Evolutionary conservation across 1,140 invertebrate genomes (phyloP), one percentile per base, ranked within the genome.

Genomic region (Musca domestica): DNA sequence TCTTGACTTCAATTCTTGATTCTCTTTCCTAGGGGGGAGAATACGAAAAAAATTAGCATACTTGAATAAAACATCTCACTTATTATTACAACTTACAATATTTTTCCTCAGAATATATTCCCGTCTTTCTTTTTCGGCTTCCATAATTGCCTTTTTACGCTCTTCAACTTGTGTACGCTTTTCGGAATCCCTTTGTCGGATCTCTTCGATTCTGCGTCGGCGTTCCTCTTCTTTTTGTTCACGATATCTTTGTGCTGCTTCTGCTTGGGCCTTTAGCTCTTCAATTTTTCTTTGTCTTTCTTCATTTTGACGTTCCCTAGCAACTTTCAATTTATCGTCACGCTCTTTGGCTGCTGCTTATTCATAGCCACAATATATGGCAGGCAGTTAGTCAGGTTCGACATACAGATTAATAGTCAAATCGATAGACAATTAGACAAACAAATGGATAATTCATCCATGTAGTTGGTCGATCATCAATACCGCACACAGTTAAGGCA

Each of bases 151-250:
- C 66, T 89, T 88, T 83, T 95, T 95, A 71, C 93, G 87, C 83
- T 95, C 93, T 82, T 94, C 93, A 34, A 95, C 93, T 80, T 87
- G 86, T 58, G 84, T 83, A 52, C 91, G 86, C 76, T 91, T 88
- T 74, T 92, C 91, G 73, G 86, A 87, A 82, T 95, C 93, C 69
- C 88, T 88, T 64, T 85, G 80, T 71, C 91, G 86, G 76, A 94
- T 87, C 74, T 95, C 93, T 67, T 94, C 92, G 77, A 94, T 89
- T 70, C 92, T 85, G 73, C 86, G 85, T 70, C 91, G 85, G 54
- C 93, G 84, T 80, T 95, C 92, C 73, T 92, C 90, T 80, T 95
- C 93, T 75, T 93, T 89, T 82, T 93, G 91, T 85, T 94, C 92
- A 41, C 93, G 87, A 83, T 93, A 94, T 73, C 89, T 89, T 85